Base-by-base conservation (phyloP, 92 coral and sea anemone species). In the Diadumene lineata region DNA sequence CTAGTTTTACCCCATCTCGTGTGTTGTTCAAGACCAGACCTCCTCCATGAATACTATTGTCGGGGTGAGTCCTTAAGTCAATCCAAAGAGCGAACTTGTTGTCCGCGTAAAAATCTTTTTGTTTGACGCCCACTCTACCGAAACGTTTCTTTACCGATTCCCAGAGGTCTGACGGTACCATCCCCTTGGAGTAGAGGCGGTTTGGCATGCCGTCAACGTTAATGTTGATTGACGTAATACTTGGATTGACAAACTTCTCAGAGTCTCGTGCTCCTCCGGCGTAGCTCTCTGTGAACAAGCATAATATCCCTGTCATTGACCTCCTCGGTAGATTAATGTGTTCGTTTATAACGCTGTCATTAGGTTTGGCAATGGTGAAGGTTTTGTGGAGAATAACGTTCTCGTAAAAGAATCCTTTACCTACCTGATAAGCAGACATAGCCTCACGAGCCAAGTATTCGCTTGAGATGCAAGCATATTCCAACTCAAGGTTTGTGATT, bases 351-450 rank as follows among this genome's bases (percentile, higher is more conserved):
- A 74, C 81, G 0, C 22, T 19, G 46, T 81, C 82, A 19, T 31
- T 66, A 0, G 82, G 60, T 68, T 70, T 60, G 60, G 77, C 43
- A 38, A 80, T 80, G 69, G 86, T 81, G 69, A 81, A 75, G 19
- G 87, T 77, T 29, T 77, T 82, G 78, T 82, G 87, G 31, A 82
- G 84, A 69, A 82, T 57, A 26, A 82, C 44, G 74, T 81, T 81
- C 82, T 81, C 85, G 56, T 81, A 81, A 1, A 74, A 74, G 22
- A 74, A 81, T 15, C 82, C 73, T 73, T 64, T 73, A 8, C 79
- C 84, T 2, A 72, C 43, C 25, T 80, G 85, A 72, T 80, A 72
- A n/a, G 77, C 0, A 0, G 66, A 30, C 18, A 61, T 44, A 7
- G 88, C 88, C 57, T 84, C 88, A 0, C 64, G 15, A 34, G 88